Evolutionary conservation across 2,113 vertebrate species (phyloP), one percentile per base, ranked within the genome.

Genomic region (Gallinago undulata): DNA sequence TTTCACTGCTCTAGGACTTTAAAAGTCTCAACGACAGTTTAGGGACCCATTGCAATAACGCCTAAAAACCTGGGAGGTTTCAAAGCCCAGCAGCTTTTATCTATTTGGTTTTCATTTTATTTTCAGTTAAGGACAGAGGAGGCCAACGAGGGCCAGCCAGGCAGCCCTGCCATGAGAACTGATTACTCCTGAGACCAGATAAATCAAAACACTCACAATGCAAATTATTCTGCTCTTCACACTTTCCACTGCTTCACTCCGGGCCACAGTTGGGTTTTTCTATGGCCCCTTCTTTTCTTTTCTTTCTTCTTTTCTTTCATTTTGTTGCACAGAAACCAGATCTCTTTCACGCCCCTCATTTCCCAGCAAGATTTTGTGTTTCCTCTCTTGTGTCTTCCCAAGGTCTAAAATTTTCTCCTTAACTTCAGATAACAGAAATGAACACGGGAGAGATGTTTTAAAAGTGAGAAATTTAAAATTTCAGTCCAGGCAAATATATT

Each of bases 131-230:
- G 84, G 35, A 31, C 10, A 81, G 19, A 1, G 16, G 39, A 93
- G 41, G 76, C 13, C 68, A 67, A 80, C 62, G 47, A 18, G 2
- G 19, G 17, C 10, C 62, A 59, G 41, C 53, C 1, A 95, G 81
- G 72, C 55, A 92, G 30, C 45, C 45, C 41, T 76, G 79, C 24
- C 86, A 69, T 53, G 50, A 31, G 73, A 83, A 83, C 27, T 55
- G 69, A 78, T 94, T 79, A 41, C 43, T 78, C 70, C 7, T 19
- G 78, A 60, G 70, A 48, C 18, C 43, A 76, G 33, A 76, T 27
- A 91, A 95, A 95, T 85, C 48, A 75, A 87, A 94, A 64, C 47
- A 77, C n/a, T 87, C 41, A 53, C 41, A 80, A 67, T n/a, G 59
- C 22, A 92, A 92, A 93, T 66, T 57, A 75, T 83, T 86, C 19